Base-by-base conservation (phyloP, 1,140 invertebrate genomes). In the Tenebrio molitor region DNA sequence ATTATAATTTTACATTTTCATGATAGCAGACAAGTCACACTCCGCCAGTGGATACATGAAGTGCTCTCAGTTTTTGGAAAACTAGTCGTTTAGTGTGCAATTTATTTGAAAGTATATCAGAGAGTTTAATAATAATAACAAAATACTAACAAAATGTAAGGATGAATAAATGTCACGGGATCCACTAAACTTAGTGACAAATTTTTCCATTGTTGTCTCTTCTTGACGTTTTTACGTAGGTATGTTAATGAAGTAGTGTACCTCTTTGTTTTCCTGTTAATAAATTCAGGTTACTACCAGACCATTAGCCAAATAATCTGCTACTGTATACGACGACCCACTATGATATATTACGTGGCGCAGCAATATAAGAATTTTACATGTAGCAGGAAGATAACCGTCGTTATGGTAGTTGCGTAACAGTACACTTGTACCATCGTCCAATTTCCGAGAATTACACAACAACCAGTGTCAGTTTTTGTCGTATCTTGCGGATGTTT, bases 371-470 rank as follows among this genome's bases (percentile, higher is more conserved):
- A 50, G 44, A 50, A 50, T 50, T 50, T 50, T 25, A 29, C 15
- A 58, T 21, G 23, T 15, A 58, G 15, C 50, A 7, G 21, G 23
- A 29, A 58, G 23, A 58, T 29, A 21, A 53, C 10, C 46, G 16
- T 53, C 46, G 19, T 53, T 23, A 53, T 7, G 12, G 23, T 23
- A 46, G 46, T 23, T 53, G 10, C 23, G n/a, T 58, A 58, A 58
- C 50, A n/a, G 50, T 58, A 33, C 50, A 14, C 21, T 53, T 23
- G 8, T 23, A 21, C 42, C 8, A 14, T 29, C n/a, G 21, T 15
- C n/a, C n/a, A 58, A 29, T 29, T 58, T 58, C 50, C 15, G 23
- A 25, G 50, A 58, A 58, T 58, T 58, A 29, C 50, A 15, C 29
- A 58, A 58, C 23, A 12, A 58, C 21, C 50, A 1, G 19, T 21